Evolutionary conservation across 2,113 vertebrate species (phyloP).

Genomic region (Microcebus jonahi): DNA sequence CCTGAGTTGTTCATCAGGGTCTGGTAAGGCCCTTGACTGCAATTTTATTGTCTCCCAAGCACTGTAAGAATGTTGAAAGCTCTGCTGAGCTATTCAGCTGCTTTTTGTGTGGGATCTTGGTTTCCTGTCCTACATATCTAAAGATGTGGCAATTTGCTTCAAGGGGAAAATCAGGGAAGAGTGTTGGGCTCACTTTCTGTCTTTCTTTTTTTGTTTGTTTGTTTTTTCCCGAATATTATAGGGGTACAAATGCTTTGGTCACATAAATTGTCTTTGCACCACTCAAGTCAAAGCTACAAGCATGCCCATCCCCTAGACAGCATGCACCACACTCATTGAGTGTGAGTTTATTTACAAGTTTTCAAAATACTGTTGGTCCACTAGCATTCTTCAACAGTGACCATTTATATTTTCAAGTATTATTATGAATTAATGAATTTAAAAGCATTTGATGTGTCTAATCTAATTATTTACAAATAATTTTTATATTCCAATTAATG

Average conservation of each 20-base stretch:
- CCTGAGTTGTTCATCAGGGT: neutral
- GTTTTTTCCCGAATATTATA: no score
- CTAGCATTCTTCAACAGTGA: neutral
- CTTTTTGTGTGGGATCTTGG: neutral
- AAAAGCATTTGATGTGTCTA: neutral
- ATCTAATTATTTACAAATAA: neutral
- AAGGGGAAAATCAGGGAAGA: neutral
- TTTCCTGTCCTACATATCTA: neutral
- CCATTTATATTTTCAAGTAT: neutral
- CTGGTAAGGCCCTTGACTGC: neutral
- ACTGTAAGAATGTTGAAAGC: neutral
- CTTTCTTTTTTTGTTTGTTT: no score
- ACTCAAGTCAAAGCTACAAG: no score
- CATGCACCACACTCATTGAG: no score
- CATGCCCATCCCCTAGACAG: no score
- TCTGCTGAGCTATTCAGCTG: neutral
- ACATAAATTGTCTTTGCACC: no score
- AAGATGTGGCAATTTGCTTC: neutral
- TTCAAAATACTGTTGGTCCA: neutral
- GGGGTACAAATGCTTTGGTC: no score
- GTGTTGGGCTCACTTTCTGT: no score
- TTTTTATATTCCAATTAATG: neutral
- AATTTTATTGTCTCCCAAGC: neutral
- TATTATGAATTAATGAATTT: slow-evolving; percentile 15
- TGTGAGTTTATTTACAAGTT: neutral